Evolutionary conservation across 2,113 vertebrate species (phyloP), one percentile per base, ranked within the genome.

Genomic region (Strigops habroptila): DNA sequence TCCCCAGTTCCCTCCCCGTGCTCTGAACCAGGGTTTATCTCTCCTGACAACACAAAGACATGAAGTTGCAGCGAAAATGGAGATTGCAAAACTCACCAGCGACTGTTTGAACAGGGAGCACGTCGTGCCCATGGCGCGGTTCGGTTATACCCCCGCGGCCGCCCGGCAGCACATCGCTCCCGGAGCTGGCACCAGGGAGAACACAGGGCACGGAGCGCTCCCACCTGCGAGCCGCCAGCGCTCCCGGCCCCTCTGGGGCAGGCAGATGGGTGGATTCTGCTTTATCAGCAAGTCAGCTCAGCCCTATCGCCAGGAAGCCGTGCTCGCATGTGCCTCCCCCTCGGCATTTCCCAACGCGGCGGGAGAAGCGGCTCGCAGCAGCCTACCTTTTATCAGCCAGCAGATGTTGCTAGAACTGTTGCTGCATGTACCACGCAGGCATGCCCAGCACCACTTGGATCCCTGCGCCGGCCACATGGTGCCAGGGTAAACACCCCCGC

Each of bases 281-380:
- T 95, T 97, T 97, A 97, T 97, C 97, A 95, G 95, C 95, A 79
- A 65, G 64, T 83, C 87, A 48, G 96, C 91, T 86, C 86, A 75
- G 93, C 91, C 71, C 94, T 97, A 97, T 97, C 96, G 14, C 86
- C 94, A 97, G 96, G 97, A 97, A 97, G 81, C 87, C 9, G 63
- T 35, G 87, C 68, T 92, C 60, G 25, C 80, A 23, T 39, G 49
- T 65, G 86, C 95, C 96, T 91, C 95, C 95, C 91, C 90, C 91
- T 83, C 75, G 80, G 69, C 51, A 9, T 86, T 95, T 97, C 91
- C 91, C 93, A 95, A 88, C 35, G 27, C 44, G 7, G 86, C 68
- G 0, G 86, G 91, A 96, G 87, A 35, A 93, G 91, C 64, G 12
- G 86, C 39, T 33, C 53, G 3, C 69, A 53, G 92, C 89, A 87